These are phyloP conservation scores for Leptinotarsa juncta DNA, from an alignment of 2,888 invertebrate species.

Conservation along the genomic window DNA sequence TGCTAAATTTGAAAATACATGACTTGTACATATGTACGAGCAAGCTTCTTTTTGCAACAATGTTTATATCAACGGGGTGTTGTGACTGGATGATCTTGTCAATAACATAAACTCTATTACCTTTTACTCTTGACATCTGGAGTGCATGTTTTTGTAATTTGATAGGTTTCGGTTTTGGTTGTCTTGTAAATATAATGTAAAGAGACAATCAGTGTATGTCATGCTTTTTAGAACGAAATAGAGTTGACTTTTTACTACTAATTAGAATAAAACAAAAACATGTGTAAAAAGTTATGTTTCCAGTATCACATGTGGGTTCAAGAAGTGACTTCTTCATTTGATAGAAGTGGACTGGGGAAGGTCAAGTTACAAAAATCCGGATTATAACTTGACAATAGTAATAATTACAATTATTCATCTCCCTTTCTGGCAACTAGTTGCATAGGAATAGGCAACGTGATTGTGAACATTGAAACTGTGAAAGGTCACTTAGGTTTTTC, in stretches of 20 bases:
- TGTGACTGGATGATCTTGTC: background rate
- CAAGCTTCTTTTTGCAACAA: background rate
- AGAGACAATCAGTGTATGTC: conserved; percentile 7
- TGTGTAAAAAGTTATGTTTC: background rate
- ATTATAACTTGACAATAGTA: too few species aligned
- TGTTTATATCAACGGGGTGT: background rate
- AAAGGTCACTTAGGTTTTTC: too few species aligned
- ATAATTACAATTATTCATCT: too few species aligned
- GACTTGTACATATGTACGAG: background rate
- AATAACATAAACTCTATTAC: conserved; percentile 10
- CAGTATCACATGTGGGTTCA: too few species aligned
- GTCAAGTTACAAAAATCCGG: too few species aligned
- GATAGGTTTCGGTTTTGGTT: background rate
- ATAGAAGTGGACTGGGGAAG: too few species aligned
- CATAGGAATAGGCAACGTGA: too few species aligned
- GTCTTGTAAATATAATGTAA: background rate
- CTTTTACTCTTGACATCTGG: background rate
- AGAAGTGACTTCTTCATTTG: too few species aligned
- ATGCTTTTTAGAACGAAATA: background rate
- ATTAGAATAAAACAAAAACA: background rate
- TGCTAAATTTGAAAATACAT: background rate
- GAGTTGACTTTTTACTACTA: background rate
- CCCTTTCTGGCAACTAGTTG: too few species aligned
- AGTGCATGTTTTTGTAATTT: background rate
- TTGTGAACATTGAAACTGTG: too few species aligned